Evolutionary conservation across 2,888 invertebrate species (phyloP).

Genomic region (Scaptodrosophila latifasciaeformis): DNA sequence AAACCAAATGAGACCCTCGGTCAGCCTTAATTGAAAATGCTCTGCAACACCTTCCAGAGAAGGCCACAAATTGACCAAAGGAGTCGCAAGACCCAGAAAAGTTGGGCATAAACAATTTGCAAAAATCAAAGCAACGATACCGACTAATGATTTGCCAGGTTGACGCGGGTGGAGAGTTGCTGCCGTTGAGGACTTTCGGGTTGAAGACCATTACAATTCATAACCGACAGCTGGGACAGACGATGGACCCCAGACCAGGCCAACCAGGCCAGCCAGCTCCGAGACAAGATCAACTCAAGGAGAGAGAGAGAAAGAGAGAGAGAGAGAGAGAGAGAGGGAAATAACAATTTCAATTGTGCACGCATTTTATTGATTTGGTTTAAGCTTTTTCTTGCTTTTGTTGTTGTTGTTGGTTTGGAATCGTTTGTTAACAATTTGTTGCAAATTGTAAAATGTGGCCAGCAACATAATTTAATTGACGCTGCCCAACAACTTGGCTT

Average conservation of each 20-base stretch:
- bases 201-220: slow-evolving; percentile 1
- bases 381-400: slow-evolving; percentile 17
- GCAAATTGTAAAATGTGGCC: slow-evolving; percentile 68
- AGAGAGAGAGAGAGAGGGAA: slow-evolving; percentile 4
- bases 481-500: slow-evolving; percentile 43
- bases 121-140: slow-evolving; percentile 1
- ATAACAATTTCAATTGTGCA: slow-evolving; percentile 24
- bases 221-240: too few species aligned
- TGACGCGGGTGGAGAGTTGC: too few species aligned
- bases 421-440: slow-evolving; percentile 63
- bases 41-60: too few species aligned
- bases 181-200: too few species aligned
- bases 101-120: neutral
- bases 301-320: slow-evolving; percentile 5
- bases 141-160: too few species aligned
- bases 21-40: too few species aligned
- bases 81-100: neutral
- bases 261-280: too few species aligned
- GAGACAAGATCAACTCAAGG: neutral
- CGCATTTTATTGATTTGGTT: slow-evolving; percentile 53
- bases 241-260: too few species aligned
- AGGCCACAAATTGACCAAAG: slow-evolving; percentile 12
- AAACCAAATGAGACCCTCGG: too few species aligned
- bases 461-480: slow-evolving; percentile 71
- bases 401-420: slow-evolving; percentile 26